phyloP scores from a whole-genome alignment of 2,113 vertebrate species.

The Cyanoliseus patagonus region DNA sequence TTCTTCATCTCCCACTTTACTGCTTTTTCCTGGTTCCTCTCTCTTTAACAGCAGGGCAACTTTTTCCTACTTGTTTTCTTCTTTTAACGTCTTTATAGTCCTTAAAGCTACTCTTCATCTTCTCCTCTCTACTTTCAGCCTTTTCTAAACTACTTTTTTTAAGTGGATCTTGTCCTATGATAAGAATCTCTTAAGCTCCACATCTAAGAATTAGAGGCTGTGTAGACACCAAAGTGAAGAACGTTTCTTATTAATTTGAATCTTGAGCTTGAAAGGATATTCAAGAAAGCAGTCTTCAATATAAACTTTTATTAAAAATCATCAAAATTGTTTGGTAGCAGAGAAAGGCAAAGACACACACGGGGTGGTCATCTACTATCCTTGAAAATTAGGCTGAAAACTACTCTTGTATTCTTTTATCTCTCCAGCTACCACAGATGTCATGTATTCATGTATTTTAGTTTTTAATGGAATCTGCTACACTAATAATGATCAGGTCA shows the following conservation, averaged over 20 bases:
- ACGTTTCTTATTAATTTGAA: background rate
- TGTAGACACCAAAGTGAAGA: background rate
- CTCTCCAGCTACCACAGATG: background rate
- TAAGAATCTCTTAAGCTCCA: background rate
- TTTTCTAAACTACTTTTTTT: background rate
- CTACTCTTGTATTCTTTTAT: background rate
- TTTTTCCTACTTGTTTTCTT: background rate
- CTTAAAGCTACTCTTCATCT: background rate
- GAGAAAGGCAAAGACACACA: background rate
- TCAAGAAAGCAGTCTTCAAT: background rate
- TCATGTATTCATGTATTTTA: background rate
- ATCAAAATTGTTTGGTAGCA: background rate
- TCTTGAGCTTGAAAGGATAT: background rate
- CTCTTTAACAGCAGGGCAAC: background rate
- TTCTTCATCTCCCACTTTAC: background rate
- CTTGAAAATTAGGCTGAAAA: background rate
- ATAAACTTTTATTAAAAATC: background rate
- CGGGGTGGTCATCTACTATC: fast-evolving
- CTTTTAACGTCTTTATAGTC: background rate
- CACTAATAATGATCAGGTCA: background rate
- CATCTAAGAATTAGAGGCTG: background rate
- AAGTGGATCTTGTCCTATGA: background rate
- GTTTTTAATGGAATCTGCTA: background rate
- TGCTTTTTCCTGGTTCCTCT: background rate
- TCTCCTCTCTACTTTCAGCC: background rate